phyloP scores from a whole-genome alignment of 2,797 vertebrate species.

The Lindbergichthys nudifrons region DNA sequence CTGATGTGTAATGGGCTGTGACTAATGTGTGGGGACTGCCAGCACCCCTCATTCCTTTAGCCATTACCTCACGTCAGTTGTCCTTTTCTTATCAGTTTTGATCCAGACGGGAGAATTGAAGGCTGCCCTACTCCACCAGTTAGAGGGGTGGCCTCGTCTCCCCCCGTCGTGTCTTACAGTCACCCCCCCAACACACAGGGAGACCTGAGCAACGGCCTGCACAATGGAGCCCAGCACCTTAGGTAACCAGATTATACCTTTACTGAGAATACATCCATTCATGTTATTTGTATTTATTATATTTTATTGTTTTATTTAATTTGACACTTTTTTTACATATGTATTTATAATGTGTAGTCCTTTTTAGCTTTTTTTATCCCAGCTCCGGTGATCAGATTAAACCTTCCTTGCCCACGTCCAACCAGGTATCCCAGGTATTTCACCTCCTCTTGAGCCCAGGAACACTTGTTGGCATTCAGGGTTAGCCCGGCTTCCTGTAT shows the following conservation, averaged over 20 bases:
- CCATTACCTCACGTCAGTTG: constrained; percentile 38
- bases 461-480: no score
- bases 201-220: constrained; percentile 86
- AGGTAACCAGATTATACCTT: constrained; percentile 76
- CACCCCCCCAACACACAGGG: constrained; percentile 89
- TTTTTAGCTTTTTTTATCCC: no score
- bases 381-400: no score
- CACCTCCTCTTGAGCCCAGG: no score
- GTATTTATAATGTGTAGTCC: no score
- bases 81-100: constrained; percentile 83
- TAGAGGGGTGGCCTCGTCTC: constrained; percentile 89
- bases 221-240: constrained; percentile 85
- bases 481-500: no score
- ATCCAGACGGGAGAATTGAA: constrained; percentile 80
- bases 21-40: constrained; percentile 45
- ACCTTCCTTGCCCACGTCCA: no score
- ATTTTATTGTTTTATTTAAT: no score
- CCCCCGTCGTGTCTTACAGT: constrained; percentile 88
- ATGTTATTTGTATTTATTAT: neutral
- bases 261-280: neutral
- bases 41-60: constrained; percentile 33
- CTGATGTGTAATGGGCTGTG: constrained; percentile 45
- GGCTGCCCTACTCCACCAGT: constrained; percentile 88
- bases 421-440: no score
- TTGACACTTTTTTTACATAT: no score